These are phyloP conservation scores for Apaloderma vittatum DNA, from an alignment of 2,113 vertebrate species.

Conservation along the genomic window DNA sequence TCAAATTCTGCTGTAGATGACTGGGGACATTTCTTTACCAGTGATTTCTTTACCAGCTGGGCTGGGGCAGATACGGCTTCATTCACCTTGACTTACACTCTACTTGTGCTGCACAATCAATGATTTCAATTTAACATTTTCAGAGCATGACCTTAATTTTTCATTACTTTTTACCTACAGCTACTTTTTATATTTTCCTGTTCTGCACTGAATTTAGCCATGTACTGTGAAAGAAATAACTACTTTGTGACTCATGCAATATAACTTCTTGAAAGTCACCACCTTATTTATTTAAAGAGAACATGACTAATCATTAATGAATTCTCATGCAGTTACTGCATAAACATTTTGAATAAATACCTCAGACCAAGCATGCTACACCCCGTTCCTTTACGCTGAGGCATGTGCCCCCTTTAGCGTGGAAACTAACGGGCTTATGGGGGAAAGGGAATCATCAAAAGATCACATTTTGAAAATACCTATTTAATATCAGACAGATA, in stretches of 20 bases:
- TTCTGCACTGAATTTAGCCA: conserved; percentile 9
- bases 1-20: not conserved
- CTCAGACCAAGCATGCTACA: conserved; percentile 48
- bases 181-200: not conserved
- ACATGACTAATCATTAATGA: conserved; percentile 63
- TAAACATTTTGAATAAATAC: conserved; percentile 55
- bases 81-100: not conserved
- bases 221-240: conserved; percentile 39
- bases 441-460: conserved; percentile 37
- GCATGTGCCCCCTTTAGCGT: conserved; percentile 24
- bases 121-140: not conserved
- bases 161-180: not conserved
- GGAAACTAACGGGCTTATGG: conserved; percentile 39
- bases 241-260: conserved; percentile 70
- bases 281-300: conserved; percentile 68
- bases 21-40: not conserved
- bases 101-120: not conserved
- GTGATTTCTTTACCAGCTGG: not conserved
- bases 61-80: not conserved
- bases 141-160: not conserved
- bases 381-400: conserved; percentile 51
- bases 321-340: conserved; percentile 30
- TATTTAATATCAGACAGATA: conserved; percentile 47
- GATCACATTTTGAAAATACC: conserved; percentile 40
- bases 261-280: conserved; percentile 55